A percentile compares a stretch with the other conserved stretches of the same genome.
Conservation (phyloP, 2,888 invertebrate species). For the Oligia latruncula region DNA sequence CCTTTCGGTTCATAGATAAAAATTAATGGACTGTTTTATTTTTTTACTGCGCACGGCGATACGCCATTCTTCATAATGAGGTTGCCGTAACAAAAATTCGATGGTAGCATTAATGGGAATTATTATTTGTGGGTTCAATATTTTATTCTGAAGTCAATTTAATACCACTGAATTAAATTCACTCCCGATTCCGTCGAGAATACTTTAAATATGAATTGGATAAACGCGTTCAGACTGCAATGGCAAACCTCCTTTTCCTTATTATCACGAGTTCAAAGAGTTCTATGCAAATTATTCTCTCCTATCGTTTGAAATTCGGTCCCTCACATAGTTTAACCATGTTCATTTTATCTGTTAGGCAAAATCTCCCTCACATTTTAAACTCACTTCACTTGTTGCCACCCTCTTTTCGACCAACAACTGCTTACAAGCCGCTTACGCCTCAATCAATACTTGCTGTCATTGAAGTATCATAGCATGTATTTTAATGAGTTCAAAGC, state of each 20-base stretch:
- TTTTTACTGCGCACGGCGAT: slow-evolving; percentile 68
- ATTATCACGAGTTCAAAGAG: slow-evolving; percentile 21
- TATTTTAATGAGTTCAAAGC: slow-evolving; percentile 27
- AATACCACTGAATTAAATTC: neutral
- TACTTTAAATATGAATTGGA: neutral
- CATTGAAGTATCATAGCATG: slow-evolving; percentile 8
- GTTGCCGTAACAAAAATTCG: slow-evolving; percentile 43
- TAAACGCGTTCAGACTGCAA: neutral
- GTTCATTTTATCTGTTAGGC: slow-evolving; percentile 24
- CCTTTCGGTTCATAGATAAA: slow-evolving; percentile 69
- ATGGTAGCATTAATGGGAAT: slow-evolving; percentile 24
- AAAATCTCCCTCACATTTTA: slow-evolving; percentile 18
- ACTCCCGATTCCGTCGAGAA: neutral
- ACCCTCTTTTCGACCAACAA: slow-evolving; percentile 29
- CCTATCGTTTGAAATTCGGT: slow-evolving; percentile 5
- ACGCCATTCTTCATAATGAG: slow-evolving; percentile 56
- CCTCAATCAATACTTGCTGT: slow-evolving; percentile 42
- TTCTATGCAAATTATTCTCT: neutral
- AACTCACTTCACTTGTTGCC: slow-evolving; percentile 24
- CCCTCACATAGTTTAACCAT: slow-evolving; percentile 8
- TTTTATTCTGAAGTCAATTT: slow-evolving; percentile 6
- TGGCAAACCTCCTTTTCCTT: neutral
- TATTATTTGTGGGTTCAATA: slow-evolving; percentile 15
- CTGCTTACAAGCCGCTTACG: neutral
- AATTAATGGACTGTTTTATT: slow-evolving; percentile 72